Conservation (phyloP, 2,888 invertebrate species). For the Eubasilissa splendida region DNA sequence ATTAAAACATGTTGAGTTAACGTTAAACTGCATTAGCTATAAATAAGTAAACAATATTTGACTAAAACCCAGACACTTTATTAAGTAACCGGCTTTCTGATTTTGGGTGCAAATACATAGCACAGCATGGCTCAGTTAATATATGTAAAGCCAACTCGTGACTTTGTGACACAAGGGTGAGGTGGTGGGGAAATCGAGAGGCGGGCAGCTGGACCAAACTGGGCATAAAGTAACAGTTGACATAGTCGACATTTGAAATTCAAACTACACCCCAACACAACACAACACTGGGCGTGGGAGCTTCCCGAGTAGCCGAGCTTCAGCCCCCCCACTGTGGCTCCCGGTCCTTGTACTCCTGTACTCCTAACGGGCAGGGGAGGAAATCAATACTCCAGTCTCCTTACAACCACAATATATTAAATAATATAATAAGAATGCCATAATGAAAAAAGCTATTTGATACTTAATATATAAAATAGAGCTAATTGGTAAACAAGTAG, state of each 20-base stretch:
- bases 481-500: conserved; percentile 50
- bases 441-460: conserved; percentile 70
- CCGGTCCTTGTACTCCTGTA: background rate
- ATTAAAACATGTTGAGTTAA: too few species aligned
- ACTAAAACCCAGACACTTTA: too few species aligned
- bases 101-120: background rate
- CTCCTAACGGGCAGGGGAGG: conserved; percentile 31
- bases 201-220: conserved; percentile 12
- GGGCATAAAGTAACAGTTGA: conserved; percentile 44
- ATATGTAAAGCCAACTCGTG: background rate
- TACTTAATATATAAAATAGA: conserved; percentile 58
- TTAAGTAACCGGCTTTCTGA: background rate
- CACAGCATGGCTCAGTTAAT: background rate
- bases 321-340: background rate
- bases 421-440: conserved; percentile 76
- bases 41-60: too few species aligned
- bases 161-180: background rate
- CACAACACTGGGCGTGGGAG: background rate
- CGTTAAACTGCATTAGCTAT: too few species aligned
- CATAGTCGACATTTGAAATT: conserved; percentile 21
- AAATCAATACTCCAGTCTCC: conserved; percentile 74
- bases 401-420: conserved; percentile 83
- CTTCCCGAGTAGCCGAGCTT: too few species aligned
- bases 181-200: background rate
- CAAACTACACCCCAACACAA: conserved; percentile 36